Conservation (phyloP, 2,888 invertebrate genomes). For the Schizotus pectinicornis region DNA sequence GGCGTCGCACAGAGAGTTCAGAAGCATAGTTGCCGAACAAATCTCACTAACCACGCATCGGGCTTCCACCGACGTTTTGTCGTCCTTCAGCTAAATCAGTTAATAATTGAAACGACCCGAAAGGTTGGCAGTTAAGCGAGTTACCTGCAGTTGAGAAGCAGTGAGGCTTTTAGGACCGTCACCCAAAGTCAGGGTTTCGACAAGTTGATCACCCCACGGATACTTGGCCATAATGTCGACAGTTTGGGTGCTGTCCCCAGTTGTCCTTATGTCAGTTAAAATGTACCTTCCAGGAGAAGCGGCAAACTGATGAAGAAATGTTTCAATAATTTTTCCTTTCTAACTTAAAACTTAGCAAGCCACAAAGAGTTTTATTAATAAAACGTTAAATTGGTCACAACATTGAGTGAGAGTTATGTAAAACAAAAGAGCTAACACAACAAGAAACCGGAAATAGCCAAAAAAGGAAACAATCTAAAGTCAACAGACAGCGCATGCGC, state of each 20-base stretch:
- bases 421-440: too few species aligned
- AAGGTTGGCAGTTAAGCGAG: conserved; percentile 3
- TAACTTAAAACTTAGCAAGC: too few species aligned
- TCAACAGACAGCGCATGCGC: too few species aligned
- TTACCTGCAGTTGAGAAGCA: conserved; percentile 42
- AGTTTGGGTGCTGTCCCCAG: conserved; percentile 54
- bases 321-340: too few species aligned
- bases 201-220: conserved; percentile 65
- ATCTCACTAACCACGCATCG: conserved; percentile 60
- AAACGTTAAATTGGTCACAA: too few species aligned
- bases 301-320: conserved; percentile 68
- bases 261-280: conserved; percentile 65
- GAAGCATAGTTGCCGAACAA: conserved; percentile 61
- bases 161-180: conserved; percentile 40
- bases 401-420: too few species aligned
- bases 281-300: conserved; percentile 74
- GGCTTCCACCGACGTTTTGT: conserved; percentile 52
- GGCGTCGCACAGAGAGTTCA: conserved; percentile 66
- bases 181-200: conserved; percentile 67
- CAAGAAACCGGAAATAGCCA: too few species aligned
- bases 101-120: conserved; percentile 16
- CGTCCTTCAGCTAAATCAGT: conserved; percentile 50
- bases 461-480: too few species aligned
- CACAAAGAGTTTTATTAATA: too few species aligned
- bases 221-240: conserved; percentile 72